Base-by-base conservation (phyloP, 1,140 invertebrate genomes). In the Aleiodes sp. region DNA sequence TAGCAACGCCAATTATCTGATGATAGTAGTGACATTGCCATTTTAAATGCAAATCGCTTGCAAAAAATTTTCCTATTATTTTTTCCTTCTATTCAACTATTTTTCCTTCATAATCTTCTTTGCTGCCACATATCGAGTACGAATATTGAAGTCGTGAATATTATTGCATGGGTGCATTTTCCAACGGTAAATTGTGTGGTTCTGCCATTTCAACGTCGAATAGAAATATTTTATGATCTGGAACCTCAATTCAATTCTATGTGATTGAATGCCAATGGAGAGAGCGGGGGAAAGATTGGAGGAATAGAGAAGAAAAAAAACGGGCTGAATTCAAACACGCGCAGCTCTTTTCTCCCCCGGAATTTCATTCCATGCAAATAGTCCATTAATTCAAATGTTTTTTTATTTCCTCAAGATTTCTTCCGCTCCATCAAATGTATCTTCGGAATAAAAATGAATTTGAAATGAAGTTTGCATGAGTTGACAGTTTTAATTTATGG, bases 341-440 rank as follows among this genome's bases (percentile, higher is more conserved):
- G 43, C 37, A 39, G 37, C 37, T 39, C 37, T 52, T 65, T 29
- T 24, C 46, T 46, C 29, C 28, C 26, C 10, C 29, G 65, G 37
- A 61, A 68, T 60, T 68, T 68, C 29, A 43, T 66, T 66, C 56
- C 46, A 66, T 66, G 64, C 41, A 66, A 39, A 43, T 57, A 57
- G 64, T 57, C 28, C 26, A 66, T 39, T 39, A 39, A 39, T 39
- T 66, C 14, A 57, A 56, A n/a, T n/a, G n/a, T n/a, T 39, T 63
- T n/a, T 63, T 63, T 35, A 37, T 37, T 61, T n/a, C 21, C 31
- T 19, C 3, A 14, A n/a, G 35, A 26, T 35, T 57, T 57, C 16
- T 19, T 31, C 9, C 29, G 52, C 56, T 10, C 16, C 12, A 41
- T 6, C 35, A 39, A 19, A 43, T 59, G 19, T 60, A 16, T 21